These are phyloP conservation scores for Orthosia incerta DNA, from an alignment of 2,888 invertebrate species.

Conservation along the genomic window DNA sequence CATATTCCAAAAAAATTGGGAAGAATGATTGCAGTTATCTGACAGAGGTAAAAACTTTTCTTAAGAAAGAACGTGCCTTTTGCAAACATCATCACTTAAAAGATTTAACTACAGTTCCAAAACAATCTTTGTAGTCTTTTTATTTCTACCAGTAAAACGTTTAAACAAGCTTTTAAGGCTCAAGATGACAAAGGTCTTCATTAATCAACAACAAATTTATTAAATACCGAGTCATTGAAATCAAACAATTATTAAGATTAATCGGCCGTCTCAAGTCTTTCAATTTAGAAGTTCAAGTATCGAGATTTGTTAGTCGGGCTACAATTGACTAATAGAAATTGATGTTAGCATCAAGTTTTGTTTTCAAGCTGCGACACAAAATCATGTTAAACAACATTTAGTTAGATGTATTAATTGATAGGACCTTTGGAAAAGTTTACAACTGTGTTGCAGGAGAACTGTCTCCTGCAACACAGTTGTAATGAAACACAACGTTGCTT, in stretches of 20 bases:
- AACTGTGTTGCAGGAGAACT: too few relatives aligned
- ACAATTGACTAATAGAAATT: constrained; percentile 17
- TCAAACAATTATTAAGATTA: constrained; percentile 26
- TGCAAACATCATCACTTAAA: neutral
- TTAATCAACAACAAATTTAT: constrained; percentile 57
- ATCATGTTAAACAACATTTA: too few relatives aligned
- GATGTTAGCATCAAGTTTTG: neutral
- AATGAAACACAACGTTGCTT: too few relatives aligned
- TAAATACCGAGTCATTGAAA: constrained; percentile 50
- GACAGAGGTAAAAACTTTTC: neutral
- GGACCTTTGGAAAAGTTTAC: too few relatives aligned
- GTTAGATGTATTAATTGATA: too few relatives aligned
- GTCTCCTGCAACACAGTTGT: too few relatives aligned
- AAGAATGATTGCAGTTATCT: too few relatives aligned
- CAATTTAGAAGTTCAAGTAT: constrained; percentile 35
- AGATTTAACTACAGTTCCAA: neutral
- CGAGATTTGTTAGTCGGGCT: constrained; percentile 11
- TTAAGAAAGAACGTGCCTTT: neutral
- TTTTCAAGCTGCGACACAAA: too few relatives aligned
- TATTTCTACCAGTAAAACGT: neutral
- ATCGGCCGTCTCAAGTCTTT: constrained; percentile 16
- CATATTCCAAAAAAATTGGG: too few relatives aligned
- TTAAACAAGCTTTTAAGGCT: constrained; percentile 9
- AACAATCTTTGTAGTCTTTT: neutral
- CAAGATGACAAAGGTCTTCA: constrained; percentile 43